Base-by-base conservation (phyloP, 64 coral and sea anemone genomes). In the Porites lutea region DNA sequence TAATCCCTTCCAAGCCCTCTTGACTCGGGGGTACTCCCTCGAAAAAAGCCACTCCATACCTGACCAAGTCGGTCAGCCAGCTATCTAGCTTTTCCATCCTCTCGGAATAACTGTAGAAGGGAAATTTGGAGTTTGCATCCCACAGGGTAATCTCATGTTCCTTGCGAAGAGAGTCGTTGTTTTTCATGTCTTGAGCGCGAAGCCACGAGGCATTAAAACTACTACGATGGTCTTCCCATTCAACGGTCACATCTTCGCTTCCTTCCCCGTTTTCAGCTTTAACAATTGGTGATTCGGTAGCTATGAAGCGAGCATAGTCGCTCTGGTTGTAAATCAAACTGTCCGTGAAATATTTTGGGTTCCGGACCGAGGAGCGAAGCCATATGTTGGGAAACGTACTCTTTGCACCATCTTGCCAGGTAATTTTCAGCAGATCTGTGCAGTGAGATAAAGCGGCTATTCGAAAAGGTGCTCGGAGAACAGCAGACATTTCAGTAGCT, bases 141-240 rank as follows among this genome's bases (percentile, higher is more conserved):
- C 92, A 93, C 12, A n/a, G 52, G 53, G 48, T 73, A 4, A 87
- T 18, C 14, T 87, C 52, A 22, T 20, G 48, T 16, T 73, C 65
- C 16, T 87, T 87, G 16, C 47, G 6, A 8, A 87, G 22, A 6
- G 48, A 22, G 19, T 71, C n/a, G 23, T 52, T 71, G 52, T 81
- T 81, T 23, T 23, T 55, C n/a, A 59, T 27, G 21, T 92, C 90
- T 87, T 87, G 80, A 8, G 90, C 90, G 23, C 90, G 83, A 20
- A 92, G 52, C 90, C 90, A 92, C 70, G 90, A 92, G 19, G 82
- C 44, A 50, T 87, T 86, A 27, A 92, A 92, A 11, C 63, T 27
- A 23, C 65, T 78, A 66, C 72, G 60, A 19, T 92, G 90, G 72
- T 92, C 90, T 64, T 86, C 71, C 90, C 90, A 92, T 15, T 92